These are phyloP conservation scores for Venustaconcha ellipsiformis DNA, from an alignment of 1,140 invertebrate species.

Conservation along the genomic window DNA sequence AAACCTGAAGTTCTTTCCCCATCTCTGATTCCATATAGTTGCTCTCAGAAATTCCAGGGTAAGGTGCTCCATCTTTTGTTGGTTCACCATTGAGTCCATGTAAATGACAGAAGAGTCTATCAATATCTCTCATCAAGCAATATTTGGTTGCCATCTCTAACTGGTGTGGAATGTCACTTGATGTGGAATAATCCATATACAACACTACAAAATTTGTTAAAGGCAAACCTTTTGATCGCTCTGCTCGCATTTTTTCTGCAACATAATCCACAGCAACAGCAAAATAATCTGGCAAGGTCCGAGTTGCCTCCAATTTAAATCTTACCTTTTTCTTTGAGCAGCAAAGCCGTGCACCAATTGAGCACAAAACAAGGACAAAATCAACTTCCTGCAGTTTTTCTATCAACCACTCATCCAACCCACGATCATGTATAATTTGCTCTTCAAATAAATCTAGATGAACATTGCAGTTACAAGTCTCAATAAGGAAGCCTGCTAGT, in stretches of 20 bases:
- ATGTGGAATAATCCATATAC: conserved; percentile 61
- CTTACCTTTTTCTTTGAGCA: conserved; percentile 59
- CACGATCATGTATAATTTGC: conserved; percentile 52
- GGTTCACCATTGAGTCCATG: conserved; percentile 47
- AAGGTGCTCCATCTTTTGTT: conserved; percentile 39
- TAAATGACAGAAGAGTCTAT: conserved; percentile 52
- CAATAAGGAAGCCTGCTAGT: conserved; percentile 58
- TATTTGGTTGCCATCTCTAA: conserved; percentile 56
- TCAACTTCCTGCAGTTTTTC: conserved; percentile 61
- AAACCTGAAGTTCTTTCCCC: conserved; percentile 49
- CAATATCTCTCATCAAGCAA: conserved; percentile 60
- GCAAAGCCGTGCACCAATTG: conserved; percentile 56
- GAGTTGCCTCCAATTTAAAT: conserved; percentile 46
- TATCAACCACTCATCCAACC: conserved; percentile 59
- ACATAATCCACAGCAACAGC: conserved; percentile 64
- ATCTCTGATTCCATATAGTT: conserved; percentile 52
- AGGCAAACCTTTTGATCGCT: conserved; percentile 54
- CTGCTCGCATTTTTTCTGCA: conserved; percentile 61
- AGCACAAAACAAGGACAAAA: conserved; percentile 63
- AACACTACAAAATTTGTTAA: conserved; percentile 54
- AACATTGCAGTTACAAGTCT: conserved; percentile 60
- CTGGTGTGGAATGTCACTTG: conserved; percentile 61
- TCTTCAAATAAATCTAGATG: conserved; percentile 62
- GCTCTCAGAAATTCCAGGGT: conserved; percentile 33
- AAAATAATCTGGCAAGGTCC: conserved; percentile 62